Evolutionary conservation across 2,888 invertebrate species (phyloP).

Genomic region (Amiota communis): DNA sequence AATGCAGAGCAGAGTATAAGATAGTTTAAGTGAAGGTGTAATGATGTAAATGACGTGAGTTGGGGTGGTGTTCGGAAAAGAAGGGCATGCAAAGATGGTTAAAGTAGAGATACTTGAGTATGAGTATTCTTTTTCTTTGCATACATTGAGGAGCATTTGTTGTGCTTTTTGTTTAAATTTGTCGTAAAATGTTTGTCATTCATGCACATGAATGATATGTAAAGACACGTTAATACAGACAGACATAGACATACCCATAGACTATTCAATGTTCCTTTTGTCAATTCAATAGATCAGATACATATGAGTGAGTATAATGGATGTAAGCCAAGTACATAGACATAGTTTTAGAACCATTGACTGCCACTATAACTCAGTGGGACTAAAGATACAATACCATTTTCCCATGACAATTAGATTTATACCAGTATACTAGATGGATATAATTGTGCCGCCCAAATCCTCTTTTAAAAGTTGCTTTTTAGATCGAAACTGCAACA

Average conservation of each 20-base stretch:
- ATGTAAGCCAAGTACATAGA: neutral
- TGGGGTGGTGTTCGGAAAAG: too few species aligned
- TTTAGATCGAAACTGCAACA: too few species aligned
- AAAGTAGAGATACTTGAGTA: slow-evolving; percentile 18
- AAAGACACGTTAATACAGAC: slow-evolving; percentile 1
- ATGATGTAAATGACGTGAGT: too few species aligned
- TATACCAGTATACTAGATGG: too few species aligned
- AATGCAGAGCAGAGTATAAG: slow-evolving; percentile 1
- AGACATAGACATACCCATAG: neutral
- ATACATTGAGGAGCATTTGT: slow-evolving; percentile 22
- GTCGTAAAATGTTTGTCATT: slow-evolving; percentile 18
- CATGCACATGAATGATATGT: slow-evolving; percentile 12
- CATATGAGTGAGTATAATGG: neutral
- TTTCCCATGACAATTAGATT: too few species aligned
- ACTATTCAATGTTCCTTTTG: neutral
- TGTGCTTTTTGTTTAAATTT: slow-evolving; percentile 18
- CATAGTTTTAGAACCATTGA: too few species aligned
- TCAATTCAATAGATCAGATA: neutral
- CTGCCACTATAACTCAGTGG: too few species aligned
- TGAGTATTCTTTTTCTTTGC: slow-evolving; percentile 3
- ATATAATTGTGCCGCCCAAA: too few species aligned
- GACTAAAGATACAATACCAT: too few species aligned
- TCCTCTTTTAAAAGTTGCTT: too few species aligned
- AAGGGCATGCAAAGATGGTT: too few species aligned
- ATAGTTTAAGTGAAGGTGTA: too few species aligned